Conservation (phyloP, 2,888 invertebrate species). For the Epistrophe eligans region DNA sequence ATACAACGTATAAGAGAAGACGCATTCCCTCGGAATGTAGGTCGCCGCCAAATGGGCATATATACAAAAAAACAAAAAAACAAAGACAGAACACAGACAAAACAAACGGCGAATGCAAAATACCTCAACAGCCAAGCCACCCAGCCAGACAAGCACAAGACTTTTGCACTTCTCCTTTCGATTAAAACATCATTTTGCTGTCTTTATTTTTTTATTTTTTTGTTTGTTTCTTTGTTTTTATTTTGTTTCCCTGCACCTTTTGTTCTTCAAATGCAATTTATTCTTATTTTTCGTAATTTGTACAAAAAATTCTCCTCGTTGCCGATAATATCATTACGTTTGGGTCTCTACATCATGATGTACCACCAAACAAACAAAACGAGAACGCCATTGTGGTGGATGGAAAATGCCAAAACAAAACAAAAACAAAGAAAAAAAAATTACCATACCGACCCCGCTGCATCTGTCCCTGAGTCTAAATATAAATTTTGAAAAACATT, state of each 20-base stretch:
- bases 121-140: conserved; percentile 29
- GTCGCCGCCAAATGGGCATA: conserved; percentile 72
- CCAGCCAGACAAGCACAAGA: conserved; percentile 65
- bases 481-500: conserved; percentile 42
- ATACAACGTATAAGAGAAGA: background rate
- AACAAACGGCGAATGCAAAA: conserved; percentile 37
- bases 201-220: background rate
- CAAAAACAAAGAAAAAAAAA: background rate
- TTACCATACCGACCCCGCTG: conserved; percentile 3
- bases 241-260: conserved; percentile 45
- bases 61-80: conserved; percentile 30
- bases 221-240: conserved; percentile 20
- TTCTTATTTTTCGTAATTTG: conserved; percentile 21
- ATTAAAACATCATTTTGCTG: conserved; percentile 58
- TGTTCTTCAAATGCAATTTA: conserved; percentile 36
- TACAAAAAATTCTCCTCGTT: conserved; percentile 10
- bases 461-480: conserved; percentile 66
- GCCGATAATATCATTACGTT: conserved; percentile 15
- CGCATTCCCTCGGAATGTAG: conserved; percentile 67
- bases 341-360: conserved; percentile 1
- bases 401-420: conserved; percentile 21
- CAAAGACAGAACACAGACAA: conserved; percentile 34
- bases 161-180: conserved; percentile 72
- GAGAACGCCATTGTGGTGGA: background rate
- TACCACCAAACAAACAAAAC: conserved; percentile 12